These are phyloP conservation scores for Tapirus terrestris DNA, from an alignment of 2,113 vertebrate species.

Conservation along the genomic window DNA sequence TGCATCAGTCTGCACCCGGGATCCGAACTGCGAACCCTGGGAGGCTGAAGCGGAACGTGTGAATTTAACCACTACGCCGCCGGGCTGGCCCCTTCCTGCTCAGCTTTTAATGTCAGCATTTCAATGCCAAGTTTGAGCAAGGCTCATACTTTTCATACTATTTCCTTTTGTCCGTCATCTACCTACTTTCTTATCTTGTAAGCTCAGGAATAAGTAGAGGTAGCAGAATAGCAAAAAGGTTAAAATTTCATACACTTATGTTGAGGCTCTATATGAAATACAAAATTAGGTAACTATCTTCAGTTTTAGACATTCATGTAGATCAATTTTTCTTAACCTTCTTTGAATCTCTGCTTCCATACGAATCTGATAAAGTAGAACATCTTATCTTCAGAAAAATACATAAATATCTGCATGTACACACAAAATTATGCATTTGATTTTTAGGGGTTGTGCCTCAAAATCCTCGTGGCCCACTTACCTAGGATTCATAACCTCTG, in stretches of 20 bases:
- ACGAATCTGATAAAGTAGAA: not conserved
- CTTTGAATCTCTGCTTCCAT: not conserved
- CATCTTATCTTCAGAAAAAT: not conserved
- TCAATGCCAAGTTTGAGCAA: not conserved
- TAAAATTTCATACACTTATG: not conserved
- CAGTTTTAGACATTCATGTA: not conserved
- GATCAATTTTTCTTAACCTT: not conserved
- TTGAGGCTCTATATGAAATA: not conserved
- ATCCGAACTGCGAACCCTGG: too few relatives aligned
- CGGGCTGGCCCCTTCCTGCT: not conserved
- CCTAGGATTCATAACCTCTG: not conserved
- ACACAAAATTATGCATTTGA: not conserved
- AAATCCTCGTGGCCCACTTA: not conserved
- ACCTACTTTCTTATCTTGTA: not conserved
- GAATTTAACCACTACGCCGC: too few relatives aligned
- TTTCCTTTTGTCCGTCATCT: not conserved
- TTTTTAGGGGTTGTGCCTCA: not conserved
- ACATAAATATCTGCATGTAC: not conserved
- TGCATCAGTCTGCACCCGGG: too few relatives aligned
- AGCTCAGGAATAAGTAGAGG: not conserved
- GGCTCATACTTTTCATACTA: not conserved
- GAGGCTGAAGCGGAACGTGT: too few relatives aligned
- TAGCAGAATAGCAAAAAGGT: not conserved
- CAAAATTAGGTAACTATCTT: not conserved
- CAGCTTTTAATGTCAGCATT: not conserved